A percentile compares a stretch with the other conserved stretches of the same genome.
Evolutionary conservation across 2,113 vertebrate species (phyloP).

Genomic region (Ovibos moschatus): DNA sequence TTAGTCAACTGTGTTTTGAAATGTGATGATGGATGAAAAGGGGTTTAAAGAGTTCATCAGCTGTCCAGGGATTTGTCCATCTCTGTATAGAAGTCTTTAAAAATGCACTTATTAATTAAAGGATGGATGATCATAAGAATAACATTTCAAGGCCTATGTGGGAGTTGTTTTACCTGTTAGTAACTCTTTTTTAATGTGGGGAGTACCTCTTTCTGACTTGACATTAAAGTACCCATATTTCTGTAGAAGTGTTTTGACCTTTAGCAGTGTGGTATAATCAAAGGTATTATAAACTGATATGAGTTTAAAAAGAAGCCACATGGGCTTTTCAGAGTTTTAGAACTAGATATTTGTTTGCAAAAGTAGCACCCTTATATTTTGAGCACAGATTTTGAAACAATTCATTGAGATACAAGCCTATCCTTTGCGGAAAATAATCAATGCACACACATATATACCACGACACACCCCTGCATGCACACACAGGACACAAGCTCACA

Average conservation of each 20-base stretch:
- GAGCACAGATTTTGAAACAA: background rate
- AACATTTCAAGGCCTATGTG: background rate
- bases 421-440: background rate
- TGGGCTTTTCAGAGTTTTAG: background rate
- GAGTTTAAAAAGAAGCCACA: background rate
- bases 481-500: background rate
- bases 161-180: background rate
- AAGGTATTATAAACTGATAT: constrained; percentile 25
- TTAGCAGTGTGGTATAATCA: constrained; percentile 2
- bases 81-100: background rate
- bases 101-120: constrained; percentile 5
- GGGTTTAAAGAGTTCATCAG: background rate
- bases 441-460: background rate
- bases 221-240: background rate
- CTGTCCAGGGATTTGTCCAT: background rate
- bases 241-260: constrained; percentile 24
- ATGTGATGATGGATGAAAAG: background rate
- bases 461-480: rapidly evolving
- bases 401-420: background rate
- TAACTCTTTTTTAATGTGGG: background rate
- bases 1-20: background rate
- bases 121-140: background rate
- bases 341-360: background rate
- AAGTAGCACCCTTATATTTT: background rate
- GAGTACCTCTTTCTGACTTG: background rate